Conservation (phyloP, 2,888 invertebrate genomes). For the Cantharis lateralis region DNA sequence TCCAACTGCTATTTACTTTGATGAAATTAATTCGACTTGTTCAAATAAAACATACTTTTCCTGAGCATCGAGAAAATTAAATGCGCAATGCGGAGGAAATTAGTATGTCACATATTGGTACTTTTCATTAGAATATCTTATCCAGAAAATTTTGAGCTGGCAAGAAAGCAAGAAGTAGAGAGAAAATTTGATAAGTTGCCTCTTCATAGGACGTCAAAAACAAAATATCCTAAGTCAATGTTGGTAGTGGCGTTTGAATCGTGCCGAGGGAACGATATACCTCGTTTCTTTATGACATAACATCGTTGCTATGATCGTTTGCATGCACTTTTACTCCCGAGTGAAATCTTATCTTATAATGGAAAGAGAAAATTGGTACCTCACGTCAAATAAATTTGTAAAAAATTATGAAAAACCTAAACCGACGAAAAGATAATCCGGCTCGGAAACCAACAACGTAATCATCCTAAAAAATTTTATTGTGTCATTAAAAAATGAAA, state of each 20-base stretch:
- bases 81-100: conserved; percentile 6
- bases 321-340: conserved; percentile 41
- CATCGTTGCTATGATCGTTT: conserved; percentile 40
- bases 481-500: not conserved
- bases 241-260: conserved; percentile 30
- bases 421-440: not conserved
- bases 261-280: conserved; percentile 40
- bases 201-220: conserved; percentile 15
- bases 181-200: not conserved
- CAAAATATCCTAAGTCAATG: conserved; percentile 27
- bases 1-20: conserved; percentile 25
- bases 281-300: conserved; percentile 41
- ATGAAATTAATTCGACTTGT: conserved; percentile 29
- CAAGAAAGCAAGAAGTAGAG: not conserved
- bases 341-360: conserved; percentile 41
- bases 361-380: conserved; percentile 27
- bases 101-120: not conserved
- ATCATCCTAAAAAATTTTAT: not conserved
- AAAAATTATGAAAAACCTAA: not conserved
- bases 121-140: too few relatives aligned
- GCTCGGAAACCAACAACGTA: not conserved
- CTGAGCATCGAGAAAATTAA: conserved; percentile 11
- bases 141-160: not conserved
- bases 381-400: not conserved
- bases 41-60: conserved; percentile 20